These are phyloP conservation scores for Metallyticus violacea DNA, from an alignment of 2,888 invertebrate genomes.

Conservation along the genomic window DNA sequence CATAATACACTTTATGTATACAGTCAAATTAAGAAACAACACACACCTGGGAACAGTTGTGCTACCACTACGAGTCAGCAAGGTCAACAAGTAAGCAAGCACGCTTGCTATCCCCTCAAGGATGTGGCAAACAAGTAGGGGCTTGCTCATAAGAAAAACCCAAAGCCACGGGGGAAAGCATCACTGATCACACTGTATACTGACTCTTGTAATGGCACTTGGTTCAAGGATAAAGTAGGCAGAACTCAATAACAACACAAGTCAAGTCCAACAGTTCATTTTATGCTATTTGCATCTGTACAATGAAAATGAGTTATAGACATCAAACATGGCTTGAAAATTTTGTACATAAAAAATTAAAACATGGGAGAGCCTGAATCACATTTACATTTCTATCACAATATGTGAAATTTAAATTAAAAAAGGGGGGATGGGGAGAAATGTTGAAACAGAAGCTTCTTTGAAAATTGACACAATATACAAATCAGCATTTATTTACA, in stretches of 20 bases:
- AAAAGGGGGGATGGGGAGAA: neutral
- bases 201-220: too few species aligned
- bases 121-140: too few species aligned
- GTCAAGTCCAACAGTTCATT: neutral
- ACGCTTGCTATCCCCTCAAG: too few species aligned
- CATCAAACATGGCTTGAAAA: conserved; percentile 6
- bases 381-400: conserved; percentile 10
- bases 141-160: too few species aligned
- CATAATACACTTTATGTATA: too few species aligned
- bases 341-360: conserved; percentile 12
- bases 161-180: too few species aligned
- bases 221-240: too few species aligned
- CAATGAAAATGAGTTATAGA: conserved; percentile 11
- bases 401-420: neutral
- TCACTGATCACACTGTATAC: too few species aligned
- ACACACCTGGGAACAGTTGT: too few species aligned
- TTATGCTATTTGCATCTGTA: conserved; percentile 16
- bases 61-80: too few species aligned
- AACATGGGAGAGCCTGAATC: conserved; percentile 9
- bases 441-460: neutral
- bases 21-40: too few species aligned
- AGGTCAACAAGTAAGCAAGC: too few species aligned
- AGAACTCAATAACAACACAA: neutral
- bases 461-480: neutral
- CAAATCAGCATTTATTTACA: neutral